Evolutionary conservation across 2,888 invertebrate species (phyloP).

Genomic region (Uloborus plumipes): DNA sequence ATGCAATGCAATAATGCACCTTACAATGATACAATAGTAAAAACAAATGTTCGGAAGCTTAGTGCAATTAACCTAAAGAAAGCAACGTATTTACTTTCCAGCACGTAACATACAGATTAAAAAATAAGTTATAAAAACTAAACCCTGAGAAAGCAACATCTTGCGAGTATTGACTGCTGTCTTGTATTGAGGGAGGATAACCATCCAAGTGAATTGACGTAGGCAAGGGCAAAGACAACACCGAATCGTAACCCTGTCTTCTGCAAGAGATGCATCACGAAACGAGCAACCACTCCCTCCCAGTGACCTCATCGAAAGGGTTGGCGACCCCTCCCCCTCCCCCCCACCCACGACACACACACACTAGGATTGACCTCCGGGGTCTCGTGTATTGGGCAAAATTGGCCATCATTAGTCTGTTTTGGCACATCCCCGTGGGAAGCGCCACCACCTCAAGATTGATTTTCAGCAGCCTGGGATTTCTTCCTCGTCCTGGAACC

Average conservation of each 20-base stretch:
- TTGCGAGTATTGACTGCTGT: no score
- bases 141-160: no score
- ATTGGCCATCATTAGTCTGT: slow-evolving; percentile 4
- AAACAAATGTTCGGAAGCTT: no score
- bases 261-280: slow-evolving; percentile 30
- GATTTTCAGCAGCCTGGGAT: slow-evolving; percentile 2
- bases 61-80: no score
- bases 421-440: slow-evolving; percentile 11
- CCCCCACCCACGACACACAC: slow-evolving; percentile 2
- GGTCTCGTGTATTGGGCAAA: slow-evolving; percentile 6
- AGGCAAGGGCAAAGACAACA: neutral
- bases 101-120: no score
- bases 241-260: neutral
- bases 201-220: neutral
- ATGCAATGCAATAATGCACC: no score
- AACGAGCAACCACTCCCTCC: slow-evolving; percentile 17
- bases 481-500: neutral
- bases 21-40: no score
- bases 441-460: neutral
- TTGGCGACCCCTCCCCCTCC: slow-evolving; percentile 20
- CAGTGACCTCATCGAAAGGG: slow-evolving; percentile 31
- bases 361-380: neutral
- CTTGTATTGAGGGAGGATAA: no score
- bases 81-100: no score
- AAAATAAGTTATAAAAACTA: no score